Evolutionary conservation across 2,113 vertebrate genomes (phyloP), one percentile per base, ranked within the genome.

Genomic region (Arvicanthis niloticus): DNA sequence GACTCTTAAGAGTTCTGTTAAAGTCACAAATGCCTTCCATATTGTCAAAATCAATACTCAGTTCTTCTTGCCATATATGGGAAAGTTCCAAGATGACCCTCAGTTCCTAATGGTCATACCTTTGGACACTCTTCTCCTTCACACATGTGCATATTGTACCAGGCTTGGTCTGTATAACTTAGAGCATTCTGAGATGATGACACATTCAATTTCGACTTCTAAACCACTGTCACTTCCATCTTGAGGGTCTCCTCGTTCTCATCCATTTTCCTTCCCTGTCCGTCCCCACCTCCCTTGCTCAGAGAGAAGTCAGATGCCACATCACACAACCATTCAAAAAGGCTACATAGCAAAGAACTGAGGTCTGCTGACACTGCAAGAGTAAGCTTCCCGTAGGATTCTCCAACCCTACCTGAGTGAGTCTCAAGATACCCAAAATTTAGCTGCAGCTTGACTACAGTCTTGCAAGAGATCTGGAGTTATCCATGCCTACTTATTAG

Each of bases 121-220:
- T 72, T 40, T 58, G 21, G 7, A 11, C 19, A 34, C 7, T n/a
- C 65, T 67, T 42, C 9, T n/a, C 13, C 81, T 62, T 84, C n/a
- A 62, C n/a, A 84, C 56, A 34, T 45, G 60, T 16, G 10, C 3
- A n/a, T 17, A 19, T 0, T 4, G 34, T 34, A 60, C 31, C 72
- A 62, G 58, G 40, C 3, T 11, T 77, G 56, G 58, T 48, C 56
- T 62, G 88, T 48, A 48, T 26, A 48, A 51, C 17, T 40, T 78
- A 94, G 72, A 95, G 45, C 84, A 86, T 77, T 65, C 68, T 91
- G 88, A 92, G 67, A 45, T 31, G 11, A 29, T 26, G 21, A 68
- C 19, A 90, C 60, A 48, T 84, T 56, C 56, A 92, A 86, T 76
- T 51, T 31, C 56, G 65, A 51, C 40, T 40, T 75, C 78, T 24